phyloP scores from a whole-genome alignment of 2,113 vertebrate genomes.

The Anseranas semipalmata region DNA sequence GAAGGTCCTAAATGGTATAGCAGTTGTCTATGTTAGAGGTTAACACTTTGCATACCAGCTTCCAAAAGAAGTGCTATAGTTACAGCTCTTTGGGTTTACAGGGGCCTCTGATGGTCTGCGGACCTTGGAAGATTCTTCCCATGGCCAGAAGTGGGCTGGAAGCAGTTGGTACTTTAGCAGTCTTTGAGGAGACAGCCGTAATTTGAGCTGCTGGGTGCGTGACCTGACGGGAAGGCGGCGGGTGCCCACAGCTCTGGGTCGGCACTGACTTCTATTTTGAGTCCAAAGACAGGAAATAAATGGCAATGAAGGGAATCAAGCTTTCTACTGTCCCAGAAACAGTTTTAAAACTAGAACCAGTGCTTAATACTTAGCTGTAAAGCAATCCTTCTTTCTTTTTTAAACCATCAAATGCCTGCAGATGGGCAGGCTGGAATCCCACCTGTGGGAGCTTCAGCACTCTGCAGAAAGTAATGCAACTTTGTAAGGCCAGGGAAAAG shows the following conservation, averaged over 20 bases:
- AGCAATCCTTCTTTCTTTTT: background rate
- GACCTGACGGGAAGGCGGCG: background rate
- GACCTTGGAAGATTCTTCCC: background rate
- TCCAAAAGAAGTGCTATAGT: background rate
- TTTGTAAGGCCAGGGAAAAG: background rate
- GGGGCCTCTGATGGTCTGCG: background rate
- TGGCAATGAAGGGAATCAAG: background rate
- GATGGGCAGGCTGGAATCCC: background rate
- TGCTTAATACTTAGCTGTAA: background rate
- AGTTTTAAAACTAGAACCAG: background rate
- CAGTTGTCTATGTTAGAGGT: background rate
- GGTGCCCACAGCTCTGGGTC: background rate
- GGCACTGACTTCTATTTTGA: background rate
- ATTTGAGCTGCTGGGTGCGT: background rate
- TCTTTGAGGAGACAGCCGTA: background rate
- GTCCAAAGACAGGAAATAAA: background rate
- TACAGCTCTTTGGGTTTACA: background rate
- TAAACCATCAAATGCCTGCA: background rate
- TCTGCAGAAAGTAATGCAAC: background rate
- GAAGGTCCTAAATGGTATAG: background rate
- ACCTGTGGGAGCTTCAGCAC: fast-evolving
- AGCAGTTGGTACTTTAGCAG: background rate
- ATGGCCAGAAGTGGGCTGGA: background rate
- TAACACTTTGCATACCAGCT: background rate
- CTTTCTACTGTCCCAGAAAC: background rate